Conservation (phyloP, 2,113 vertebrate genomes). For the Accipiter virgatus region DNA sequence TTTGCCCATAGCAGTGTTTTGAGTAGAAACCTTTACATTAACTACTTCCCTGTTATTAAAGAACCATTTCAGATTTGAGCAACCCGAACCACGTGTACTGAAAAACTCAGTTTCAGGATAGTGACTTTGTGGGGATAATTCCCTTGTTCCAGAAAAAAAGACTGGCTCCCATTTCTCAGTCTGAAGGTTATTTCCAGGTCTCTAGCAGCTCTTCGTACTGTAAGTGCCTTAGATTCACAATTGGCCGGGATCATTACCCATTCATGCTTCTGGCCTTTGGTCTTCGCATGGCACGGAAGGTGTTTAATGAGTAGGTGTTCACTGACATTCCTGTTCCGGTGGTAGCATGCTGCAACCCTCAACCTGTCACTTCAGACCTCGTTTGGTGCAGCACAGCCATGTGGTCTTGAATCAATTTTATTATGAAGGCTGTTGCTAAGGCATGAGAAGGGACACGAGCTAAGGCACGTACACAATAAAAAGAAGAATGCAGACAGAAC, state of each 20-base stretch:
- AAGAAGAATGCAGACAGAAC: background rate
- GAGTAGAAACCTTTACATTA: background rate
- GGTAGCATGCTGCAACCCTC: background rate
- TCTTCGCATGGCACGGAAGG: background rate
- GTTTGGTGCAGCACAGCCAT: background rate
- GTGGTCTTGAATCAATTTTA: background rate
- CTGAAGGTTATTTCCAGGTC: background rate
- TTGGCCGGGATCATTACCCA: background rate
- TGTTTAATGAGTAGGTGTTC: background rate
- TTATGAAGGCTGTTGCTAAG: background rate
- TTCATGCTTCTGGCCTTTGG: background rate
- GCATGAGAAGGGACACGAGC: background rate
- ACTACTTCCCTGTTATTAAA: background rate
- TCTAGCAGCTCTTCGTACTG: background rate
- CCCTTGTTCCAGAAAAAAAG: background rate
- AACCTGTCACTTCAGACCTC: background rate
- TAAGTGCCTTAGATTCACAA: background rate
- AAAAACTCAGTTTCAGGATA: background rate
- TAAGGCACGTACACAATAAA: background rate
- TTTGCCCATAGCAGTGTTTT: background rate
- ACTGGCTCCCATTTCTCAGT: background rate
- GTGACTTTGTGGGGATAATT: background rate
- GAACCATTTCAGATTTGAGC: background rate
- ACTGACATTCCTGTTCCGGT: background rate
- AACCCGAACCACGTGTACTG: background rate